Base-by-base conservation (phyloP, 1,140 invertebrate species). In the Euura lappo region DNA sequence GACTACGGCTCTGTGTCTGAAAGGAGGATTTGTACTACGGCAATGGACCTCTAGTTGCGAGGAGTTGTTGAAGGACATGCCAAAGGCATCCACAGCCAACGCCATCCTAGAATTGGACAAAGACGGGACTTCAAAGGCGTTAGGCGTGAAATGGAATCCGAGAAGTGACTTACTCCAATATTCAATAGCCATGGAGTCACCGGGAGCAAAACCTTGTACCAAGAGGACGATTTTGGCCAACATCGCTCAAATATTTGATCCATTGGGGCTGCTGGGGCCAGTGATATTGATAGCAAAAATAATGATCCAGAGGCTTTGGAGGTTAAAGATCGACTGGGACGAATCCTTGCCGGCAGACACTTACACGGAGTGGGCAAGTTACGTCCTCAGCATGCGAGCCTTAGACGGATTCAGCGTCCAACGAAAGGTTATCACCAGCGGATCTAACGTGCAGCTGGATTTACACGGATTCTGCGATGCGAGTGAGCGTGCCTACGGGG, bases 1-100 rank as follows among this genome's bases (percentile, higher is more conserved):
- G 70, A 6, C 83, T 7, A 79, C 77, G 7, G 45, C 70, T 4
- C 45, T 85, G 28, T 71, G 83, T 6, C 11, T 66, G 28, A 45
- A n/a, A 42, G 83, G 77, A 46, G 71, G 74, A 10, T 78, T 85
- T 43, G 11, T 76, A 43, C 72, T 85, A 0, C 74, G 79, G 8
- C 84, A 86, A 72, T 84, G 83, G 85, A 45, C 71, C n/a, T 78
- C 79, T 2, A 87, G 84, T 71, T 64, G 73, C 68, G 11, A 47
- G 6, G 66, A 10, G 28, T 85, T 6, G 68, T 86, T 42, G 42
- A 70, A 11, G 4, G 68, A 72, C 4, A 64, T 82, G 8, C 6
- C 47, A 28, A 28, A 28, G 28, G 28, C 28, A 28, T 13, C 44
- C 74, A 3, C 28, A 60, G 10, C 6, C 47, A 7, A 10, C 70